Conservation (phyloP, 2,797 vertebrate species). For the Bradypodion ventrale region DNA sequence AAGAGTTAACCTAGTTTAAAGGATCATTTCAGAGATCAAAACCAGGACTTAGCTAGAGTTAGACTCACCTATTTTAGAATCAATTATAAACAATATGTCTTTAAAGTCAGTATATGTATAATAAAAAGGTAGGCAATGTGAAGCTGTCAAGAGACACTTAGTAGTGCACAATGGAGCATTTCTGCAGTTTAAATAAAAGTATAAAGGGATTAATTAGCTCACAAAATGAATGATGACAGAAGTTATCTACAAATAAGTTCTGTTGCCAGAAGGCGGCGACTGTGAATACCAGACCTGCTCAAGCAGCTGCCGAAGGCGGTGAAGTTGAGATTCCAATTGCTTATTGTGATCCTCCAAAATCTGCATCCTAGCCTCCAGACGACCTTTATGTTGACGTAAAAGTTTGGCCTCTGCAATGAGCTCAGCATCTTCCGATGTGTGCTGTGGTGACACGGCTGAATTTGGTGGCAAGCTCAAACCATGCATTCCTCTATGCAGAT, state of each 20-base stretch:
- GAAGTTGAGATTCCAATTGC: conserved; percentile 95
- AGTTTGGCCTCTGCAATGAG: conserved; percentile 96
- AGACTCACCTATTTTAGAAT: neutral
- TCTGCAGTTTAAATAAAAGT: neutral
- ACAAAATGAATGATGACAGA: neutral
- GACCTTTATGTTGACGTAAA: conserved; percentile 94
- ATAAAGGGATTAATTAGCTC: neutral
- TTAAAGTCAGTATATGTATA: neutral
- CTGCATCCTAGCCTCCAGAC: conserved; percentile 95
- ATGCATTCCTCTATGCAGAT: conserved; percentile 79
- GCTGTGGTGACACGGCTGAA: conserved; percentile 72
- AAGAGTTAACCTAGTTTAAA: neutral
- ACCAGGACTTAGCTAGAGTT: neutral
- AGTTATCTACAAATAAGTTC: conserved; percentile 13
- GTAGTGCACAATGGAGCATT: neutral
- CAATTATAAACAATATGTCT: neutral
- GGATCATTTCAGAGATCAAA: neutral
- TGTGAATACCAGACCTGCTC: conserved; percentile 85
- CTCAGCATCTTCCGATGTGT: conserved; percentile 86
- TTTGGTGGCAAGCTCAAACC: conserved; percentile 79
- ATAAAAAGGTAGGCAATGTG: neutral
- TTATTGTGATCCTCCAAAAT: conserved; percentile 98
- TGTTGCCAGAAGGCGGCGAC: fast-evolving
- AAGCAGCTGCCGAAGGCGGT: conserved; percentile 91
- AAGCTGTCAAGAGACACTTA: neutral